Conservation (phyloP, 92 coral and sea anemone species). For the Zoanthus sociatus region DNA sequence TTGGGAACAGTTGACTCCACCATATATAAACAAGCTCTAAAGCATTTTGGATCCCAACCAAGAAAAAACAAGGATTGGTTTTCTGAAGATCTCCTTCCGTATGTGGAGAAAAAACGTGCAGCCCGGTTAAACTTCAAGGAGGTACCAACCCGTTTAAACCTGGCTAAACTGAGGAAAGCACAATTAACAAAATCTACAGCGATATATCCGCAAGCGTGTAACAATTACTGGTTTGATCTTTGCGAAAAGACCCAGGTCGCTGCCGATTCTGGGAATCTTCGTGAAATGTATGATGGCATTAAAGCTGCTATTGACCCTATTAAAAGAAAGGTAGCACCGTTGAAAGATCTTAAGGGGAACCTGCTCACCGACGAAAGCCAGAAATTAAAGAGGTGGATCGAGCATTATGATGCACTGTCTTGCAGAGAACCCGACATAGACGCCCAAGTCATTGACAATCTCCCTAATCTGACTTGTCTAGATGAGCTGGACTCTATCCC, state of each 20-base stretch:
- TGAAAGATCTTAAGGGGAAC: neutral
- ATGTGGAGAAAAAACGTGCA: neutral
- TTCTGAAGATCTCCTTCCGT: conserved; percentile 7
- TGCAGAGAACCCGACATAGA: conserved; percentile 5
- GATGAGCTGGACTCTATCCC: conserved; percentile 2
- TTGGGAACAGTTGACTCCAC: neutral
- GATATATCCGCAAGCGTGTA: conserved; percentile 4
- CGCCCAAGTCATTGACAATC: neutral
- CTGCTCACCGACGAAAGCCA: neutral
- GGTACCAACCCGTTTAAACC: conserved; percentile 7
- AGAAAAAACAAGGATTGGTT: neutral
- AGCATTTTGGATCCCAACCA: neutral
- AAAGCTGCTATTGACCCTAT: neutral
- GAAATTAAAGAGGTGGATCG: neutral
- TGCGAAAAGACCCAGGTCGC: conserved; percentile 11
- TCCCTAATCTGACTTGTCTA: neutral
- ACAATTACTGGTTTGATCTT: conserved; percentile 16
- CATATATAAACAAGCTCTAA: neutral
- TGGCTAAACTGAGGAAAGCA: conserved; percentile 11
- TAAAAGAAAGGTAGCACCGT: conserved; percentile 9
- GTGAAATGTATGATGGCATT: conserved; percentile 9
- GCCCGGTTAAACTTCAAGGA: neutral
- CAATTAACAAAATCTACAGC: conserved; percentile 15
- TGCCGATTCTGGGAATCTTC: conserved; percentile 19
- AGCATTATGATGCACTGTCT: neutral